Evolutionary conservation across 30 jellyfish, hydroid and myxozoan species (phyloP).

Genomic region (Turritopsis dohrnii): DNA sequence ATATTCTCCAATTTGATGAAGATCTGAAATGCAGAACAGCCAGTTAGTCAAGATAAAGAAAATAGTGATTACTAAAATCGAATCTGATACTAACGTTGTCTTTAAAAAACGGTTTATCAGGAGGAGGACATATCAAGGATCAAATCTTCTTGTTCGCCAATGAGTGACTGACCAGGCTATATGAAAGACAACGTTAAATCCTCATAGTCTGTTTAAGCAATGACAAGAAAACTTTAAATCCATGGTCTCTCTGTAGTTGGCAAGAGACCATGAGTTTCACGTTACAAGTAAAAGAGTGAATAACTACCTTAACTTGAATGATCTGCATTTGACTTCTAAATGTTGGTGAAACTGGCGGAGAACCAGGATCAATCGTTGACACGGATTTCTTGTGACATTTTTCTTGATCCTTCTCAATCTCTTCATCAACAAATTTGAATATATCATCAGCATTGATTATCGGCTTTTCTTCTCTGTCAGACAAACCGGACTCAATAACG

Average conservation of each 20-base stretch:
- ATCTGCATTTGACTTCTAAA: not conserved
- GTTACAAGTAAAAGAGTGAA: too few relatives aligned
- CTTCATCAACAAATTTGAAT: not conserved
- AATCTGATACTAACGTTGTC: too few relatives aligned
- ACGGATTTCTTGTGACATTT: not conserved
- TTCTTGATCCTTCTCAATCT: not conserved
- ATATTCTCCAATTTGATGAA: too few relatives aligned
- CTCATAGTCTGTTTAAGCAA: not conserved
- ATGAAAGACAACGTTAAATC: not conserved
- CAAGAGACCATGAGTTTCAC: too few relatives aligned
- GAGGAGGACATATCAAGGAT: not conserved
- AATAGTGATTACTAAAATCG: too few relatives aligned
- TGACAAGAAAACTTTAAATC: too few relatives aligned
- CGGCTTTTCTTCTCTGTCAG: not conserved
- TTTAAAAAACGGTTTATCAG: not conserved
- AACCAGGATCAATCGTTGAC: not conserved
- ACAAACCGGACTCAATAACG: not conserved
- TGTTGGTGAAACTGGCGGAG: not conserved
- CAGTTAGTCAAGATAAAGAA: too few relatives aligned
- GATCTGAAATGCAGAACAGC: too few relatives aligned
- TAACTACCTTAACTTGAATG: not conserved
- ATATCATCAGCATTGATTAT: not conserved
- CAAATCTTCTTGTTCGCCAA: not conserved
- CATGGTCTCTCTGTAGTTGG: too few relatives aligned
- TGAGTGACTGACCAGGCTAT: not conserved